phyloP scores from a whole-genome alignment of 2,888 invertebrate genomes.

The Scaptomyza flava region DNA sequence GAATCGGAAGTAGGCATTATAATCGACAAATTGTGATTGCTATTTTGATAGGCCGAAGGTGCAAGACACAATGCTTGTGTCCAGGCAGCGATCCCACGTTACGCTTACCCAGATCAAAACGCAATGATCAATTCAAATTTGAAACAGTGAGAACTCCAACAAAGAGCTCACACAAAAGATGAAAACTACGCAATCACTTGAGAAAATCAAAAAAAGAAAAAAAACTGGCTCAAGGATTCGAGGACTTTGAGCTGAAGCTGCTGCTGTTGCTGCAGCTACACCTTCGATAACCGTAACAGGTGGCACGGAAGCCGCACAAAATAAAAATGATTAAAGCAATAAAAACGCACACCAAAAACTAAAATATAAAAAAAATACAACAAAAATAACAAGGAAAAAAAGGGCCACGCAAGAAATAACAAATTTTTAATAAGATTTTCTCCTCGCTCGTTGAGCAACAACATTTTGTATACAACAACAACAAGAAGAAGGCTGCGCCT shows the following conservation, averaged over 20 bases:
- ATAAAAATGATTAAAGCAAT: conserved; percentile 80
- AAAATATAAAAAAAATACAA: conserved; percentile 53
- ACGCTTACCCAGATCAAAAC: conserved; percentile 63
- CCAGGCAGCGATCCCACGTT: conserved; percentile 63
- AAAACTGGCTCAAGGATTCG: conserved; percentile 50
- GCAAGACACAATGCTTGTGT: conserved; percentile 1
- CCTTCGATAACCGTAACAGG: conserved; percentile 71
- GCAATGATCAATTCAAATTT: conserved; percentile 79
- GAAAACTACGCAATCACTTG: conserved; percentile 82
- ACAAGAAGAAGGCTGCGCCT: conserved; percentile 27
- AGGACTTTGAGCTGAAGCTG: conserved; percentile 59
- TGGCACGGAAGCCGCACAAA: conserved; percentile 83
- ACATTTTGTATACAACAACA: conserved; percentile 48
- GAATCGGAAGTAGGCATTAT: conserved; percentile 78
- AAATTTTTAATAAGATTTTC: conserved; percentile 82
- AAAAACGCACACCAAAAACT: conserved; percentile 47
- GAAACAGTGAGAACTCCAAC: conserved; percentile 71
- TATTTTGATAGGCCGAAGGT: conserved; percentile 64
- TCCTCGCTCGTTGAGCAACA: conserved; percentile 40
- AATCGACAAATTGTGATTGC: conserved; percentile 80
- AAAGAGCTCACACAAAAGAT: conserved; percentile 59
- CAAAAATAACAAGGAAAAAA: conserved; percentile 61
- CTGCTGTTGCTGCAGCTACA: conserved; percentile 21
- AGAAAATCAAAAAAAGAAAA: conserved; percentile 77
- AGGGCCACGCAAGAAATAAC: conserved; percentile 64